Evolutionary conservation across 2,888 invertebrate genomes (phyloP).

Genomic region (Drosophila infuscata): DNA sequence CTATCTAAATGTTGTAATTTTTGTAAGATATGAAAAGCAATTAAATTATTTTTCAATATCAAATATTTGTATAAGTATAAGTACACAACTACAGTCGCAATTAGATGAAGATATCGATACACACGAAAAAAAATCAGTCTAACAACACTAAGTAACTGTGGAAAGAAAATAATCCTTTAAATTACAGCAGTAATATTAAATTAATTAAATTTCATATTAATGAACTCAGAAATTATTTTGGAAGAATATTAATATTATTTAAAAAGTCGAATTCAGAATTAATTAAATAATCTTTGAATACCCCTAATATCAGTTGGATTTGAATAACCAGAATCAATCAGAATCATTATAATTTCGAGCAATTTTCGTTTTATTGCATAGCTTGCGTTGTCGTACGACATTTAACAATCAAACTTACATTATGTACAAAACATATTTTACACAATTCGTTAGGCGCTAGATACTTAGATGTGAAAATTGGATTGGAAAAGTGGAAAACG

Average conservation of each 20-base stretch:
- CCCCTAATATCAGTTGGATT: neutral
- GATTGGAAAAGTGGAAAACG: slow-evolving; percentile 13
- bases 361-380: slow-evolving; percentile 76
- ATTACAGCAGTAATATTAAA: neutral
- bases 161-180: neutral
- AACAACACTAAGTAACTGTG: neutral
- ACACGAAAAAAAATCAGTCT: neutral
- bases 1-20: no score
- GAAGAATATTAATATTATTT: neutral
- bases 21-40: no score
- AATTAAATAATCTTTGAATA: neutral
- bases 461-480: slow-evolving; percentile 25
- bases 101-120: neutral
- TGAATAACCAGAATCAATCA: neutral
- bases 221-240: neutral
- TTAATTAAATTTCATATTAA: neutral
- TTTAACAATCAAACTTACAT: slow-evolving; percentile 72
- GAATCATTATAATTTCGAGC: slow-evolving; percentile 42
- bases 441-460: slow-evolving; percentile 66
- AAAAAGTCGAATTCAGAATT: neutral
- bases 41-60: no score
- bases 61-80: no score
- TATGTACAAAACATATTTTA: slow-evolving; percentile 72
- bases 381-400: slow-evolving; percentile 73
- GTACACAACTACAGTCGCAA: neutral